Evolutionary conservation across 2,888 invertebrate genomes (phyloP).

Genomic region (Idaea aversata): DNA sequence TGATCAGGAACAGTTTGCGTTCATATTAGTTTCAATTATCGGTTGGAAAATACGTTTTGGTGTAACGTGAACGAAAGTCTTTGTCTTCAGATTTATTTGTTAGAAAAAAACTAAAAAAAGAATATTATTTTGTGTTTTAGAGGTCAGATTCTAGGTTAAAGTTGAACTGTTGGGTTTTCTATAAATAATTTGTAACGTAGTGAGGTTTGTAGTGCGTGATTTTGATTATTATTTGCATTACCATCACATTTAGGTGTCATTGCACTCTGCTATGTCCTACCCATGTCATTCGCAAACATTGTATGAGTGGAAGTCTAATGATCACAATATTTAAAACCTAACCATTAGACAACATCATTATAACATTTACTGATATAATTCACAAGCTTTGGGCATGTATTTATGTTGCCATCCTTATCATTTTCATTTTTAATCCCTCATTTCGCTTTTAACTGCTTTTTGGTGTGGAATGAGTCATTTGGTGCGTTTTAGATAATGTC

Average conservation of each 20-base stretch:
- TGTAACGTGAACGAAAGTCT: constrained; percentile 43
- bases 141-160: not conserved
- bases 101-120: constrained; percentile 43
- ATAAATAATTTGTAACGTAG: not conserved
- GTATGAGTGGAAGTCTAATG: not conserved
- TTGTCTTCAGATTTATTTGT: constrained; percentile 55
- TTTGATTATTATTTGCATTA: constrained; percentile 8
- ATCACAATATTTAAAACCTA: not conserved
- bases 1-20: constrained; percentile 30
- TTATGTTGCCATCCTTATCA: constrained; percentile 12
- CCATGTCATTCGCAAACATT: constrained; percentile 27
- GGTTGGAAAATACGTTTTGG: constrained; percentile 20
- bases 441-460: constrained; percentile 53
- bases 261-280: constrained; percentile 24
- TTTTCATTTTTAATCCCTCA: constrained; percentile 13
- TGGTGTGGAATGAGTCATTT: constrained; percentile 62
- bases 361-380: not conserved
- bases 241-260: constrained; percentile 12
- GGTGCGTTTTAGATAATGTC: constrained; percentile 79
- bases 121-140: constrained; percentile 13
- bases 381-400: not conserved
- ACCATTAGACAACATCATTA: not conserved
- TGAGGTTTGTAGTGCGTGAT: constrained; percentile 3
- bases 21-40: constrained; percentile 29
- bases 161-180: not conserved